phyloP scores from a whole-genome alignment of 2,113 vertebrate genomes.

The Bambusicola thoracicus region DNA sequence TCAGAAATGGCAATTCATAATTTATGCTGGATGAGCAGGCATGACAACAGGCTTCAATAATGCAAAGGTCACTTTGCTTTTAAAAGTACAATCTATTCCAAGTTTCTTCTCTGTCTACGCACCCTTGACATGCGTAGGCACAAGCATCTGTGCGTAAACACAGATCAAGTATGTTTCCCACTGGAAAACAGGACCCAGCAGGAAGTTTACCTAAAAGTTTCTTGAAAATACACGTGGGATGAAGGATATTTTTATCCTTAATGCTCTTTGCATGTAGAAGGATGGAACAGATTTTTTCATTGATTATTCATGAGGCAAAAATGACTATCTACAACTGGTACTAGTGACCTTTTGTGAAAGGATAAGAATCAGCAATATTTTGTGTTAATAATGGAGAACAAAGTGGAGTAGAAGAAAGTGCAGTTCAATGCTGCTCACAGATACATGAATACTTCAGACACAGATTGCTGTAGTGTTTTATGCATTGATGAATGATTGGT shows the following conservation, averaged over 20 bases:
- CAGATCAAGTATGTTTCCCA: not conserved
- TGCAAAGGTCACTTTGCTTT: not conserved
- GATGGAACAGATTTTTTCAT: not conserved
- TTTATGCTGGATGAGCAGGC: not conserved
- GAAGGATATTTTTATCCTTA: not conserved
- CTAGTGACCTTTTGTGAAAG: not conserved
- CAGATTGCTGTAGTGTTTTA: fast-evolving
- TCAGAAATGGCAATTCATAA: not conserved
- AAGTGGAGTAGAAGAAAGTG: not conserved
- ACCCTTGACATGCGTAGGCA: not conserved
- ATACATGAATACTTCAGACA: not conserved
- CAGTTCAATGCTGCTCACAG: not conserved
- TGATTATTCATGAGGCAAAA: slow-evolving; percentile 5
- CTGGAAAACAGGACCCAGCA: not conserved
- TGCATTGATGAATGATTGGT: not conserved
- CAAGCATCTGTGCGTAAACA: not conserved
- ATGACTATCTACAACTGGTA: not conserved
- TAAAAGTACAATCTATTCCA: not conserved
- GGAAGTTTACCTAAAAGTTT: not conserved
- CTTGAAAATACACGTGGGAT: not conserved
- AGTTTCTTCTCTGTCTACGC: not conserved
- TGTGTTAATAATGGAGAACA: not conserved
- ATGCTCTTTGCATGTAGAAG: not conserved
- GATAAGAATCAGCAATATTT: not conserved
- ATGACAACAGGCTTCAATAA: not conserved